Percentiles rank a stretch among this genome's conserved stretches.
These are phyloP conservation scores for Xenopus tropicalis DNA, from an alignment of 2,113 vertebrate genomes.

Conservation along the genomic window DNA sequence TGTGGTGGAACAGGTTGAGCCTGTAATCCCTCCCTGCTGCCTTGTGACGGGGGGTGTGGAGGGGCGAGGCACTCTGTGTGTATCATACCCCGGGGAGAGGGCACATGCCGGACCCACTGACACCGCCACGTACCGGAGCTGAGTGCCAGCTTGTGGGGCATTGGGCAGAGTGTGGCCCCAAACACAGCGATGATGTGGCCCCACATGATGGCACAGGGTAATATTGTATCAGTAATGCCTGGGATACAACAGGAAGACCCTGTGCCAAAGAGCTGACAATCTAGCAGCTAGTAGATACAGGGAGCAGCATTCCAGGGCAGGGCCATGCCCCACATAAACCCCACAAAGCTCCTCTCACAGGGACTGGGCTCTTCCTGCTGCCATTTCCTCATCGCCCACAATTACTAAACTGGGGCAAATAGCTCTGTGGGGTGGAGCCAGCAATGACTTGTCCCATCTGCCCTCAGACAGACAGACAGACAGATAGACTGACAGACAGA, in stretches of 20 bases:
- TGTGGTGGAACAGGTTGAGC: slow-evolving; percentile 48
- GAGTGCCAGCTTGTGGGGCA: slow-evolving; percentile 9
- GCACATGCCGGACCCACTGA: not conserved
- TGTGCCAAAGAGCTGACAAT: too few species aligned
- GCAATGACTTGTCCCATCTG: not conserved
- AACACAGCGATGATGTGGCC: too few species aligned
- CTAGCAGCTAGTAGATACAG: not conserved
- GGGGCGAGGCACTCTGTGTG: not conserved
- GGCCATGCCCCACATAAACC: not conserved
- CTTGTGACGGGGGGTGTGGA: slow-evolving; percentile 21
- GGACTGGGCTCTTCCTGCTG: not conserved
- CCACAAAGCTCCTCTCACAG: not conserved
- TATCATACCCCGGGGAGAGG: not conserved
- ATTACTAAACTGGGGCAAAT: not conserved
- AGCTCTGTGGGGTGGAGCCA: not conserved
- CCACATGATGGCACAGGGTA: too few species aligned
- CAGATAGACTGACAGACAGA: not conserved
- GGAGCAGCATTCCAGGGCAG: not conserved
- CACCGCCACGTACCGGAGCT: not conserved
- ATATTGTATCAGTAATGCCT: too few species aligned
- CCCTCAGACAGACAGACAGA: too few species aligned
- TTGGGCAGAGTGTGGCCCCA: too few species aligned
- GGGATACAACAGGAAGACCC: not conserved
- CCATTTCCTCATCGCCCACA: not conserved
- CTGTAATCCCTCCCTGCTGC: slow-evolving; percentile 41